Conservation (phyloP, 2,797 vertebrate species). For the Protosalanx chinensis region DNA sequence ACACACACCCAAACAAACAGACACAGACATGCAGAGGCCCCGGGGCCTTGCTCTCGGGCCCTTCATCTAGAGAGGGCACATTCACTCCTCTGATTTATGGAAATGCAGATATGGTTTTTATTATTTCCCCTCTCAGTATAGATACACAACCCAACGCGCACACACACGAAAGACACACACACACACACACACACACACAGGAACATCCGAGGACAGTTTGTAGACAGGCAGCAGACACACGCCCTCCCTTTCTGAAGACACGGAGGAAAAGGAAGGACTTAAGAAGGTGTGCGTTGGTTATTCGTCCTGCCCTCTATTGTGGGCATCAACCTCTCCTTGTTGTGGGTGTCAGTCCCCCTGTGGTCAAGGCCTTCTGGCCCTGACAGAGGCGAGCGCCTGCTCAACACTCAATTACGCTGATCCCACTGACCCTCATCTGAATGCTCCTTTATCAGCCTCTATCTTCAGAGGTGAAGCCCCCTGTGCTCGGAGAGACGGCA, state of each 20-base stretch:
- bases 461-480: constrained; percentile 46
- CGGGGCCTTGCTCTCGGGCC: constrained; percentile 61
- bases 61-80: constrained; percentile 62
- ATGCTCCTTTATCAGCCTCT: constrained; percentile 48
- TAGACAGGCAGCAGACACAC: constrained; percentile 17
- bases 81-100: constrained; percentile 66
- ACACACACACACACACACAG: constrained; percentile 7
- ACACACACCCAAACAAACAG: constrained; percentile 7
- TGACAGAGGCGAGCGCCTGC: constrained; percentile 47
- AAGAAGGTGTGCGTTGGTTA: constrained; percentile 27
- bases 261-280: constrained; percentile 7
- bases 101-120: constrained; percentile 63
- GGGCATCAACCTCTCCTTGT: not conserved
- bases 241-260: constrained; percentile 19
- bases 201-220: not conserved
- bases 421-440: constrained; percentile 52
- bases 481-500: constrained; percentile 40
- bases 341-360: not conserved
- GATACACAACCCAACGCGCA: constrained; percentile 15
- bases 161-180: not conserved
- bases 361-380: constrained; percentile 20
- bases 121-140: constrained; percentile 35
- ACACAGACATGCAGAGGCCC: constrained; percentile 45
- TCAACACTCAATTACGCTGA: constrained; percentile 66
- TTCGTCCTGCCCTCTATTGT: not conserved